phyloP scores from a whole-genome alignment of 2,888 invertebrate genomes.

The Lysandra bellargus region DNA sequence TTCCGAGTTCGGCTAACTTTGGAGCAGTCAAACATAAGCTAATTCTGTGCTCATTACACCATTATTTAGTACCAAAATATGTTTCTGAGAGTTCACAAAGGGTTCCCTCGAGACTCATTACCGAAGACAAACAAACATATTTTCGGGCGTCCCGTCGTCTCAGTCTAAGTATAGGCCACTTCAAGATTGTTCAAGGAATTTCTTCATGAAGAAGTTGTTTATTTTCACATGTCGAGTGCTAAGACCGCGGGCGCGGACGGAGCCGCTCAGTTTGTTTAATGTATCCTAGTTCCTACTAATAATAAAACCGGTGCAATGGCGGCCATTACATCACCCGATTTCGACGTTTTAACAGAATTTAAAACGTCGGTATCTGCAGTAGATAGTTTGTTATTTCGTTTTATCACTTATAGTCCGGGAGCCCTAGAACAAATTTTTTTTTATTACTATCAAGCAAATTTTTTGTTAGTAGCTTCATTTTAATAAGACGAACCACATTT shows the following conservation, averaged over 20 bases:
- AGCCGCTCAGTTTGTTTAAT: conserved; percentile 66
- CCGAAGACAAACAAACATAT: conserved; percentile 12
- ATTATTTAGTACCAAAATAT: conserved; percentile 19
- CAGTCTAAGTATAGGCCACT: conserved; percentile 44
- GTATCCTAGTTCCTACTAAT: conserved; percentile 50
- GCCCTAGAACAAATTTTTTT: too few relatives aligned
- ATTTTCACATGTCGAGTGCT: conserved; percentile 70
- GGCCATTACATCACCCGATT: conserved; percentile 4
- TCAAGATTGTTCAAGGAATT: conserved; percentile 62
- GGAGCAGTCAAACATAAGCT: neutral
- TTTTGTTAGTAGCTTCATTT: too few relatives aligned
- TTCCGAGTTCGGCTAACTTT: neutral
- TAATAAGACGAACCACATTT: too few relatives aligned
- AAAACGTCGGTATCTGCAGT: too few relatives aligned
- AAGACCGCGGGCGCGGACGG: conserved; percentile 65
- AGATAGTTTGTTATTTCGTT: too few relatives aligned
- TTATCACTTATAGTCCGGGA: too few relatives aligned
- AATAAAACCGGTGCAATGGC: conserved; percentile 47
- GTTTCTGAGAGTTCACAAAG: neutral
- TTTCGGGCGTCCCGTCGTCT: conserved; percentile 24
- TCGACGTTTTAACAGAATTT: neutral
- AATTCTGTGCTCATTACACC: conserved; percentile 6
- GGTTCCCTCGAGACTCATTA: conserved; percentile 8
- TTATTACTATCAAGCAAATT: too few relatives aligned
- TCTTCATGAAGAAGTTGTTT: conserved; percentile 62